Evolutionary conservation across 2,888 invertebrate genomes (phyloP), one percentile per base, ranked within the genome.

Genomic region (Craniophora ligustri): DNA sequence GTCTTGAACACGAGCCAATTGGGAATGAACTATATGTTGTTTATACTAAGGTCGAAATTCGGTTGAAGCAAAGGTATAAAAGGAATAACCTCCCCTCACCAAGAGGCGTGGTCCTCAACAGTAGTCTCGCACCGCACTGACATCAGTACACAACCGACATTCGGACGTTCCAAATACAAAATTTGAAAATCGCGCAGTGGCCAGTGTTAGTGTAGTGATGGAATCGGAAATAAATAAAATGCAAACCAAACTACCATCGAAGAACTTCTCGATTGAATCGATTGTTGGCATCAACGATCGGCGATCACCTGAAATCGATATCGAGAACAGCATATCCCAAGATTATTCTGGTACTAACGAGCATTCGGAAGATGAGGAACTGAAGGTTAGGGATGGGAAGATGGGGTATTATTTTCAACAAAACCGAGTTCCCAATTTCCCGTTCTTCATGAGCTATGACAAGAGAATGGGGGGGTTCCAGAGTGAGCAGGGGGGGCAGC

Each of bases 201-300:
- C 66, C 66, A 67, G 75, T 77, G 76, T 57, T 67, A 50, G 72
- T 68, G 65, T 67, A 75, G 78, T 67, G 66, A 92, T 93, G 92
- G 92, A 93, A 75, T 88, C 91, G 46, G 92, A 93, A 72, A 87
- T 88, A 32, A 90, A 83, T 66, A 91, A 89, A 72, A 87, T 89
- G 81, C 85, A 84, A 45, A 91, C 92, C 3, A 92, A 92, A 67
- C 81, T 91, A 16, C 94, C 95, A 38, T 93, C 95, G 18, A 95
- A 94, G 66, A 95, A 95, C 53, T 95, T 95, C 76, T 95, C 95
- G 0, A 95, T 95, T n/a, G 95, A 95, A 84, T 95, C 95, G 26
- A 91, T 95, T 42, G 95, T 95, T 0, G 94, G 94, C 0, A 67
- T 92, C 3, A 88, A 77, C 49, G 85, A 89, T 13, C 72, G 88